These are phyloP conservation scores for Phaethon lepturus DNA, from an alignment of 2,113 vertebrate species.

Conservation along the genomic window DNA sequence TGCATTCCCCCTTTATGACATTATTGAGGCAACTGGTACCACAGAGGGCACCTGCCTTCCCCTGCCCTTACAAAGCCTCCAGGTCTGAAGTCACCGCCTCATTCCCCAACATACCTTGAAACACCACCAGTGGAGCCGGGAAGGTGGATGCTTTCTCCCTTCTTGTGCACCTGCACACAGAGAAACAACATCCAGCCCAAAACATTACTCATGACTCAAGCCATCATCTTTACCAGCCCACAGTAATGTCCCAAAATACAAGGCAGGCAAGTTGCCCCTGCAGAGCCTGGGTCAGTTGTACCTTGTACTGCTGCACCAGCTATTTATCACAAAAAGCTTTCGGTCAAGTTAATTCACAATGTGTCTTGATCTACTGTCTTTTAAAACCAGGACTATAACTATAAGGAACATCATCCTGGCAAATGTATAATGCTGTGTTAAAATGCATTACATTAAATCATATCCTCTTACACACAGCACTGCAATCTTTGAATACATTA, in stretches of 20 bases:
- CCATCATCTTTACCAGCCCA: background rate
- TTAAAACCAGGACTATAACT: constrained; percentile 54
- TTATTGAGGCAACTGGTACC: background rate
- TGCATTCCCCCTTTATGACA: background rate
- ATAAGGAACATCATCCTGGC: constrained; percentile 51
- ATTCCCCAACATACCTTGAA: background rate
- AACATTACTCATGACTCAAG: background rate
- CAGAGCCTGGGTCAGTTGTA: background rate
- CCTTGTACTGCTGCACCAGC: background rate
- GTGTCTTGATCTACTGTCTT: constrained; percentile 33
- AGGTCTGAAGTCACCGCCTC: background rate
- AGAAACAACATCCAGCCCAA: background rate
- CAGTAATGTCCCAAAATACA: background rate
- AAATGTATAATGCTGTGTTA: constrained; percentile 54
- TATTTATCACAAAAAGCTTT: constrained; percentile 37
- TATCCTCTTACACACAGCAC: constrained; percentile 13
- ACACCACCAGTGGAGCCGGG: background rate
- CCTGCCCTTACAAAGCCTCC: background rate
- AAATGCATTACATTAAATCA: constrained; percentile 71
- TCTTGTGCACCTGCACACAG: background rate
- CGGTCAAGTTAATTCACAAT: constrained; percentile 25
- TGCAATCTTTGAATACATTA: constrained; percentile 55
- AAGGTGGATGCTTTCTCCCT: background rate
- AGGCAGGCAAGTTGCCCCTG: background rate
- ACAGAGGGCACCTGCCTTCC: background rate